These are phyloP conservation scores for Aradophagus sp. DNA, from an alignment of 1,140 invertebrate genomes.

Conservation along the genomic window DNA sequence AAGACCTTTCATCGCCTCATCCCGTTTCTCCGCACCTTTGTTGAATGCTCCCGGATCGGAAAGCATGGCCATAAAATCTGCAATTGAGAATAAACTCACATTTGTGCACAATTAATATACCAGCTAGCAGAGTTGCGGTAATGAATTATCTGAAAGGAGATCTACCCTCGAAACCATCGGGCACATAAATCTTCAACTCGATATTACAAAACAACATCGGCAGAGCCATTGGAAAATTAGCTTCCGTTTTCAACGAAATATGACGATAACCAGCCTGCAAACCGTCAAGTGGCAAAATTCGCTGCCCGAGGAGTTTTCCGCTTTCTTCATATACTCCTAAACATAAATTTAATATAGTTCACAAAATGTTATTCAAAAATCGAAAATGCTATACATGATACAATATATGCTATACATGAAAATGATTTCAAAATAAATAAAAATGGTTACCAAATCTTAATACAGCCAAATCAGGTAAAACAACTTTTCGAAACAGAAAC, in stretches of 20 bases:
- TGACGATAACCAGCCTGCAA: slow-evolving; percentile 98
- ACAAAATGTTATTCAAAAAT: too few relatives aligned
- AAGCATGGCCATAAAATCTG: slow-evolving; percentile 97
- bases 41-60: slow-evolving; percentile 96
- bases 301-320: slow-evolving; percentile 96
- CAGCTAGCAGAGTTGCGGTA: too few relatives aligned
- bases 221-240: slow-evolving; percentile 98
- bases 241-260: slow-evolving; percentile 97
- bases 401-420: too few relatives aligned
- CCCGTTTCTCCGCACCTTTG: slow-evolving; percentile 84
- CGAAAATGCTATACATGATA: too few relatives aligned
- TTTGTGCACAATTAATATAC: not conserved
- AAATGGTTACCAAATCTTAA: slow-evolving; percentile 97
- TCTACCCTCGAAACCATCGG: slow-evolving; percentile 98
- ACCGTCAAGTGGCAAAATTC: slow-evolving; percentile 97
- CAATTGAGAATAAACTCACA: slow-evolving; percentile 17
- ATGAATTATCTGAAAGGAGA: too few relatives aligned
- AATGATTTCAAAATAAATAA: too few relatives aligned
- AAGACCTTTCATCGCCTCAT: slow-evolving; percentile 82
- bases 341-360: too few relatives aligned
- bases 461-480: slow-evolving; percentile 97
- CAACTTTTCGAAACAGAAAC: slow-evolving; percentile 98
- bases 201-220: slow-evolving; percentile 99
- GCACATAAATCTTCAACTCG: slow-evolving; percentile 99
- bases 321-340: slow-evolving; percentile 96